phyloP scores from a whole-genome alignment of 1,140 invertebrate species.

The Brevipalpus yothersi region DNA sequence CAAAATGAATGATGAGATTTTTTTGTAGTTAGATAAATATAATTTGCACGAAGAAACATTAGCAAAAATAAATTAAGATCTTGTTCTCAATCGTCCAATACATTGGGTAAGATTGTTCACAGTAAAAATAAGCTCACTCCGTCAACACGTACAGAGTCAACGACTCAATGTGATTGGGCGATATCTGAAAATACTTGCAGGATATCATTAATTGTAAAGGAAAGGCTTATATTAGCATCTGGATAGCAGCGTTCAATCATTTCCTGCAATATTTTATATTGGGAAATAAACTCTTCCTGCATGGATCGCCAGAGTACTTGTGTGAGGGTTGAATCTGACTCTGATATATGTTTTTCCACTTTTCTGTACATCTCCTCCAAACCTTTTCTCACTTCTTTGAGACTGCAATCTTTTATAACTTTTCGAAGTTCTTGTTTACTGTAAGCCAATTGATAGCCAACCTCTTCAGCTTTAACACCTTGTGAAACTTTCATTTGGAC shows the following conservation, averaged over 20 bases:
- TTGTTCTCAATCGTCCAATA: too few relatives aligned
- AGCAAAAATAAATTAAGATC: too few relatives aligned
- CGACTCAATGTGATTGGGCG: constrained; percentile 48
- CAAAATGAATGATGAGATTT: too few relatives aligned
- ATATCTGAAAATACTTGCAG: constrained; percentile 94
- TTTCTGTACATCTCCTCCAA: constrained; percentile 75
- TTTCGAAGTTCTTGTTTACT: constrained; percentile 88
- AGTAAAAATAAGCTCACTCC: too few relatives aligned
- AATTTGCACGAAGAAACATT: too few relatives aligned
- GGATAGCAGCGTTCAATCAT: constrained; percentile 89
- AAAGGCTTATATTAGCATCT: constrained; percentile 71
- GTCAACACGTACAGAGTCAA: not conserved
- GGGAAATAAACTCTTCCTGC: constrained; percentile 95
- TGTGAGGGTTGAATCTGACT: constrained; percentile 64
- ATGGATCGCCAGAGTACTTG: constrained; percentile 95
- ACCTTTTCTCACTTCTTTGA: constrained; percentile 76
- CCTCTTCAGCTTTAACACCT: constrained; percentile 88
- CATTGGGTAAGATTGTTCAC: too few relatives aligned
- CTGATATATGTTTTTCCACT: constrained; percentile 86
- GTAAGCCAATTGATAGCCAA: constrained; percentile 89
- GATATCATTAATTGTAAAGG: constrained; percentile 89
- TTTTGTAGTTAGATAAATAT: too few relatives aligned
- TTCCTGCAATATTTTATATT: constrained; percentile 80
- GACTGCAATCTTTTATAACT: constrained; percentile 84
- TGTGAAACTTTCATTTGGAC: constrained; percentile 66